Conservation (phyloP, 2,113 vertebrate species). For the Electrona antarctica region DNA sequence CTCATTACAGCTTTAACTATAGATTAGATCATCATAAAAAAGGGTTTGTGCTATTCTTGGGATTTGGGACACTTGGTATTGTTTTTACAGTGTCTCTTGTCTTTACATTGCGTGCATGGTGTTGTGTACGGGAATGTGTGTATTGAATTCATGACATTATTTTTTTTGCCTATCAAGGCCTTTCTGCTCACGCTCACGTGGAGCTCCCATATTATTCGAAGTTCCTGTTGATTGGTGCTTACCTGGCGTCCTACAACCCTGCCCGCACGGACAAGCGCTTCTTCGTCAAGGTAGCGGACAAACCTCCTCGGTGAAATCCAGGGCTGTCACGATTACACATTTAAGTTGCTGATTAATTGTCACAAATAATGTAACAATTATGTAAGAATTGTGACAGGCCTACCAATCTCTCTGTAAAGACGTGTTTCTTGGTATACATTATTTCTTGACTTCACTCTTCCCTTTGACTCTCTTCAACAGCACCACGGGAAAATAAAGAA, state of each 20-base stretch:
- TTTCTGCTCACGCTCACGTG: slow-evolving; percentile 92
- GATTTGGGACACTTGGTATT: too few species aligned
- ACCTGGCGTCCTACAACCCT: slow-evolving; percentile 96
- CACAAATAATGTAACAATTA: too few species aligned
- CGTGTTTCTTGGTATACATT: neutral
- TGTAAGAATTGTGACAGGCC: too few species aligned
- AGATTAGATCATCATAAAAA: too few species aligned
- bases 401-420: too few species aligned
- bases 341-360: too few species aligned
- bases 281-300: slow-evolving; percentile 89
- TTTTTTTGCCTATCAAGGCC: slow-evolving; percentile 72
- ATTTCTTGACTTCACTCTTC: slow-evolving; percentile 18
- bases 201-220: slow-evolving; percentile 98
- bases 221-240: slow-evolving; percentile 95
- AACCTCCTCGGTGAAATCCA: neutral
- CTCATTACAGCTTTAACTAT: too few species aligned
- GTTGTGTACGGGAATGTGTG: neutral
- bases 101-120: neutral
- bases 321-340: too few species aligned
- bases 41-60: too few species aligned
- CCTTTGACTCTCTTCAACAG: slow-evolving; percentile 73
- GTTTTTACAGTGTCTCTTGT: too few species aligned
- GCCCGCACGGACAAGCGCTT: slow-evolving; percentile 95
- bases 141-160: neutral
- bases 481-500: slow-evolving; percentile 96